Evolutionary conservation across 2,888 invertebrate species (phyloP), one percentile per base, ranked within the genome.

Genomic region (Eilema sororculum): DNA sequence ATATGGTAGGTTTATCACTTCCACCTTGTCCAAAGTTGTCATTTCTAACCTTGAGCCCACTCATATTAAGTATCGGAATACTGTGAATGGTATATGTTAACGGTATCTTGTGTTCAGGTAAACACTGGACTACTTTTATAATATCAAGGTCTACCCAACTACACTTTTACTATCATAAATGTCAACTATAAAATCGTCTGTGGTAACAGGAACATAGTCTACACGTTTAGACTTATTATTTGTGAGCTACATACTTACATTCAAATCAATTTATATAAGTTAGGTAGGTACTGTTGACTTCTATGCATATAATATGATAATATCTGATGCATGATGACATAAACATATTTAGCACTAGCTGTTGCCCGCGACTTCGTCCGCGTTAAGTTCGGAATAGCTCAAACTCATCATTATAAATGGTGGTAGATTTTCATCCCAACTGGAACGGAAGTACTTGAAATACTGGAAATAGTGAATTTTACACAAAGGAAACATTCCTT

Each of bases 91-190:
- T n/a, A 52, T n/a, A 52, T 52, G 52, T n/a, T 9, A 20, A 2
- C 8, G 52, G 52, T 52, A 20, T 20, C 20, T 52, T n/a, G n/a
- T 62, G 1, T 62, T 16, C 22, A 24, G 22, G 33, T 12, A 37
- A 24, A 62, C 37, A 62, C 37, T 62, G 61, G 61, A 16, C 16
- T 10, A 24, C 22, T 62, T 37, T 62, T 37, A 24, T 37, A 62
- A 62, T 62, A 37, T 62, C 61, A 62, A 62, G 61, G 61, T 37
- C 37, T 16, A 37, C 12, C 9, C 33, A 61, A 24, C 13, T 62
- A 37, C 6, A 37, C 61, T 3, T 62, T 62, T 24, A 62, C 37
- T 62, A 24, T 13, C 16, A 24, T 62, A 37, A 24, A 37, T 62
- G 30, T n/a, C 52, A 52, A n/a, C 52, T 52, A n/a, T 52, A 52